Evolutionary conservation across 2,888 invertebrate species (phyloP), one percentile per base, ranked within the genome.

Genomic region (Drosophila mettleri): DNA sequence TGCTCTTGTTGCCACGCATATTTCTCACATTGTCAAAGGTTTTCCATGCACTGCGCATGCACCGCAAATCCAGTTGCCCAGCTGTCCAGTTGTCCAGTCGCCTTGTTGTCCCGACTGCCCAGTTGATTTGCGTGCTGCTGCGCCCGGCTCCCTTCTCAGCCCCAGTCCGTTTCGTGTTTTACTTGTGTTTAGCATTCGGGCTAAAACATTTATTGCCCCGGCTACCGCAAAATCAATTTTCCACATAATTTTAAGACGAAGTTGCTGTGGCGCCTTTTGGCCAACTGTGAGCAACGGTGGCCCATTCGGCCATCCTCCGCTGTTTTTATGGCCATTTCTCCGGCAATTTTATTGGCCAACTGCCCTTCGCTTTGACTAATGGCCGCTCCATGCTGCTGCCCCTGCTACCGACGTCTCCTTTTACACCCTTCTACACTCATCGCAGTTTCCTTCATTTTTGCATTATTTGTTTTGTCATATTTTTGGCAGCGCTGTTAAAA

Each of bases 161-260:
- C 24, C 7, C 14, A 22, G 1, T 39, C 8, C 14, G 49, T 33
- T 59, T 55, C 73, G 68, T 76, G 74, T 59, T 73, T 41, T 60
- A 52, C 55, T 71, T 65, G 75, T 73, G 62, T 75, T 82, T 74
- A 77, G 72, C 69, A 75, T 84, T 80, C 78, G 73, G 67, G 66
- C 71, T 45, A 65, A 60, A 74, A 74, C 87, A 80, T 79, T 81
- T 75, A 77, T 71, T 69, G 69, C 74, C 63, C 24, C 55, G 81
- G 86, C 87, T 88, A 89, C 87, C 74, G 88, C 86, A 88, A 87
- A 81, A 87, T 87, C 81, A 85, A 89, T 89, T 88, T 88, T 71
- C 71, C 58, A 52, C 74, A 74, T 58, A 73, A 78, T 62, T 80
- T 81, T 74, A 69, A 49, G 16, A 38, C 39, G 62, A 10, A n/a